A percentile compares a stretch with the other conserved stretches of the same genome.
phyloP scores from a whole-genome alignment of 35 echinoderm and acorn worm genomes.

The Patiria miniata region DNA sequence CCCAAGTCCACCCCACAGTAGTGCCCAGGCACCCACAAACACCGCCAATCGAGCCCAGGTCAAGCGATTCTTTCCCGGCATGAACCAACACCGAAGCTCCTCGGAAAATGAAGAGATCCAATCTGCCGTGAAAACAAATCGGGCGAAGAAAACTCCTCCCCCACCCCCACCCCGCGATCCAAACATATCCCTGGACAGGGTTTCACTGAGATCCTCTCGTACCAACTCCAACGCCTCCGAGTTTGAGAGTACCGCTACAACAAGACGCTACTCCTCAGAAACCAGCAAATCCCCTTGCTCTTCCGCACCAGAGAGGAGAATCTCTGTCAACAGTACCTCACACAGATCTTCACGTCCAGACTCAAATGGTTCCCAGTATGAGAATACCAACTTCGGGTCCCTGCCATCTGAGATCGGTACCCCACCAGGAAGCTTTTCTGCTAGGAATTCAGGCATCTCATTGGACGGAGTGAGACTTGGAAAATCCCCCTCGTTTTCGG shows the following conservation, averaged over 20 bases:
- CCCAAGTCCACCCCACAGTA: neutral
- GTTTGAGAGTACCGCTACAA: neutral
- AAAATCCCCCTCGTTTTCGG: neutral
- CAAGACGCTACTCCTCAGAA: neutral
- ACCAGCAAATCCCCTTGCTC: too few relatives aligned
- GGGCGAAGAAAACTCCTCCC: neutral
- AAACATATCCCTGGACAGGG: neutral
- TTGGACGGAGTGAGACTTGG: neutral
- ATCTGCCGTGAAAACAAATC: neutral
- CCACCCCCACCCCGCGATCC: neutral
- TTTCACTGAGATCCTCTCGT: neutral
- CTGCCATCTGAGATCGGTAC: neutral
- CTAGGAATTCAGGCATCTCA: too few relatives aligned
- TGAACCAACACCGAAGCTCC: neutral
- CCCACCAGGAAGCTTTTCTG: too few relatives aligned
- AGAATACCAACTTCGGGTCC: neutral
- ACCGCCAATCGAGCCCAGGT: neutral
- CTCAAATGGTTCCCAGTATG: too few relatives aligned
- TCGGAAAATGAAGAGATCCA: neutral
- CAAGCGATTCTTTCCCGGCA: neutral
- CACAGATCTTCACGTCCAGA: too few relatives aligned
- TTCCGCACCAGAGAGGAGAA: too few relatives aligned
- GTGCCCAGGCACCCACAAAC: neutral
- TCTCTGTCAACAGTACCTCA: too few relatives aligned
- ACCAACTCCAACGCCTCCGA: constrained; percentile 13